A percentile compares a stretch with the other conserved stretches of the same genome.
These are phyloP conservation scores for Sparus aurata DNA, from an alignment of 2,797 vertebrate species.

Conservation along the genomic window DNA sequence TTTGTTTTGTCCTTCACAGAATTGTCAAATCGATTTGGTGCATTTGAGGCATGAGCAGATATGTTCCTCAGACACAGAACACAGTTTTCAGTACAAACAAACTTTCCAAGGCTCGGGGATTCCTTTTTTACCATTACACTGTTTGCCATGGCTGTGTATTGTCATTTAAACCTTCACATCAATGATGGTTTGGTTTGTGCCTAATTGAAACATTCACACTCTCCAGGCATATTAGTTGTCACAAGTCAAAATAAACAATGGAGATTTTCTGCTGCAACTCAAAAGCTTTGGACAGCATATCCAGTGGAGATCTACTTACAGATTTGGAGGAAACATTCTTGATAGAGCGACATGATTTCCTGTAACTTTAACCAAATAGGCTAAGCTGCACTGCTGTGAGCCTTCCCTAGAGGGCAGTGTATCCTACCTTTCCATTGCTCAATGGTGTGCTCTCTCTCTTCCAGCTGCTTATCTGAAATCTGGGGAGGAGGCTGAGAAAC, in stretches of 20 bases:
- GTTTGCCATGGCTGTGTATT: neutral
- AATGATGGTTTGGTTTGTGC: neutral
- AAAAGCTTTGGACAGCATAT: neutral
- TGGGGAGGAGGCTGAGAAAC: constrained; percentile 93
- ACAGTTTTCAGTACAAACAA: neutral
- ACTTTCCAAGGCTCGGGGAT: neutral
- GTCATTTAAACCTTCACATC: neutral
- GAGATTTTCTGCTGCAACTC: too few species aligned
- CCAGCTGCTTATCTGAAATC: constrained; percentile 96
- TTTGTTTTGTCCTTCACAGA: neutral
- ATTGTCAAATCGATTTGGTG: too few species aligned
- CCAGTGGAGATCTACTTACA: neutral
- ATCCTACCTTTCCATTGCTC: constrained; percentile 98
- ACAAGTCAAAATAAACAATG: too few species aligned
- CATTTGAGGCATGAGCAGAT: neutral
- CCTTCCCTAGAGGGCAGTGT: constrained; percentile 66
- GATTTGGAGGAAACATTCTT: neutral
- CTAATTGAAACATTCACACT: neutral
- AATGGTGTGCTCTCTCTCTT: constrained; percentile 96
- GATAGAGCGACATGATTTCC: neutral
- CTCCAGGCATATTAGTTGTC: neutral
- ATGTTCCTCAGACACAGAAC: neutral
- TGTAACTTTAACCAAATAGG: neutral
- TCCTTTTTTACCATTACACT: neutral
- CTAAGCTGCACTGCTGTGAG: constrained; percentile 25